A percentile compares a stretch with the other conserved stretches of the same genome.
Conservation (phyloP, 1,140 invertebrate genomes). For the Caenorhabditis latens region DNA sequence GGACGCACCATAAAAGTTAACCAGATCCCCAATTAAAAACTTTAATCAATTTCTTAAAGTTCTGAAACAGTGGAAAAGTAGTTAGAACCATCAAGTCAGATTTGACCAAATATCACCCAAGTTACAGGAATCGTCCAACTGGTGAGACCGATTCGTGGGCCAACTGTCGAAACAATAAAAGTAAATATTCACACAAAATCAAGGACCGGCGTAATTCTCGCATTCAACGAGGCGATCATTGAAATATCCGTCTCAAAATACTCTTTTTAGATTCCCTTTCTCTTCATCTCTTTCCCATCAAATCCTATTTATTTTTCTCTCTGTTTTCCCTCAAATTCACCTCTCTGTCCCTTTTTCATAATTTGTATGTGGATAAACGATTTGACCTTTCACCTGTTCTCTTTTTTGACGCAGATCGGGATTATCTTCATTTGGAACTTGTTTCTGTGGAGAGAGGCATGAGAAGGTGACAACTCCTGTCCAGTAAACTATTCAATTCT, state of each 20-base stretch:
- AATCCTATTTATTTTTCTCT: background rate
- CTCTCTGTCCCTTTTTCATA: background rate
- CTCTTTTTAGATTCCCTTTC: conserved; percentile 50
- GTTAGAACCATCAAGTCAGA: too few relatives aligned
- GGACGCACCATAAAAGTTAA: background rate
- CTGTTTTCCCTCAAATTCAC: background rate
- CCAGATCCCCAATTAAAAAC: background rate
- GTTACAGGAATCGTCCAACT: conserved; percentile 66
- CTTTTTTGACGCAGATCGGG: background rate
- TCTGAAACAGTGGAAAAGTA: too few relatives aligned
- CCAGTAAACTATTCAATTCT: background rate
- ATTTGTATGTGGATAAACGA: conserved; percentile 28
- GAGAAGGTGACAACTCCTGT: background rate
- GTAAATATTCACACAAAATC: conserved; percentile 66
- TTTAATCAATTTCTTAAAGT: too few relatives aligned
- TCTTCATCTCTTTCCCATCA: background rate
- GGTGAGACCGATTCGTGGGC: conserved; percentile 64
- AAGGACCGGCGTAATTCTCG: conserved; percentile 63
- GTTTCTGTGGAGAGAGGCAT: background rate
- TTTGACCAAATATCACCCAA: too few relatives aligned
- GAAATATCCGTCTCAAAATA: conserved; percentile 63
- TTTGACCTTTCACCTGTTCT: conserved; percentile 38
- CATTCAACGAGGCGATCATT: conserved; percentile 66
- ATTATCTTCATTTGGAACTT: background rate
- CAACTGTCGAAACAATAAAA: conserved; percentile 60